These are phyloP conservation scores for Sarcophaga bullata DNA, from an alignment of 1,140 invertebrate genomes.

Conservation along the genomic window DNA sequence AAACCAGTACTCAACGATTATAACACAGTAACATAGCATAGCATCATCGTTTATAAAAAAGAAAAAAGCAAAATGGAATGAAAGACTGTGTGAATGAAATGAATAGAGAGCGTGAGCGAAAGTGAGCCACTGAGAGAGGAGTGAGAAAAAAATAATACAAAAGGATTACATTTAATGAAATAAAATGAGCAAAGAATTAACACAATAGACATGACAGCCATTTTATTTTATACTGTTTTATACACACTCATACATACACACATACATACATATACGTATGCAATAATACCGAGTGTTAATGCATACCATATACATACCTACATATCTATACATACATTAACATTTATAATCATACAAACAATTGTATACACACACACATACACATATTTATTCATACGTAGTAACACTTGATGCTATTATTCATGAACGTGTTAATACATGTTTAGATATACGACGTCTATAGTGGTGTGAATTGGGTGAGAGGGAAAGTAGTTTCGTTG, in stretches of 20 bases:
- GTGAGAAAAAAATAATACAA: background rate
- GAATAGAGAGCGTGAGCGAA: too few relatives aligned
- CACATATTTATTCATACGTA: too few relatives aligned
- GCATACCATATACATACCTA: background rate
- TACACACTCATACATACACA: background rate
- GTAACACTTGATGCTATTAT: too few relatives aligned
- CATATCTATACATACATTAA: background rate
- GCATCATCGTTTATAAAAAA: background rate
- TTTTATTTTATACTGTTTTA: background rate
- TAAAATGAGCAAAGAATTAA: constrained; percentile 41
- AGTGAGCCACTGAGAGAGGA: background rate
- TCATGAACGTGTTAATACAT: too few relatives aligned
- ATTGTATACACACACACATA: too few relatives aligned
- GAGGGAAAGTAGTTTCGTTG: too few relatives aligned
- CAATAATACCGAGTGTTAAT: too few relatives aligned
- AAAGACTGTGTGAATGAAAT: too few relatives aligned
- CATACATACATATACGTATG: background rate
- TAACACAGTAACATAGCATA: background rate
- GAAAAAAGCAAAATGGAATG: too few relatives aligned
- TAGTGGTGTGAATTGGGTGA: too few relatives aligned
- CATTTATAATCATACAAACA: too few relatives aligned
- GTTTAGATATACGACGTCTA: too few relatives aligned
- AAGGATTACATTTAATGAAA: constrained; percentile 41
- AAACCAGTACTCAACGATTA: background rate
- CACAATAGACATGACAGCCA: constrained; percentile 38